Conservation (phyloP, 2,113 vertebrate species). For the Coryphaenoides rupestris region DNA sequence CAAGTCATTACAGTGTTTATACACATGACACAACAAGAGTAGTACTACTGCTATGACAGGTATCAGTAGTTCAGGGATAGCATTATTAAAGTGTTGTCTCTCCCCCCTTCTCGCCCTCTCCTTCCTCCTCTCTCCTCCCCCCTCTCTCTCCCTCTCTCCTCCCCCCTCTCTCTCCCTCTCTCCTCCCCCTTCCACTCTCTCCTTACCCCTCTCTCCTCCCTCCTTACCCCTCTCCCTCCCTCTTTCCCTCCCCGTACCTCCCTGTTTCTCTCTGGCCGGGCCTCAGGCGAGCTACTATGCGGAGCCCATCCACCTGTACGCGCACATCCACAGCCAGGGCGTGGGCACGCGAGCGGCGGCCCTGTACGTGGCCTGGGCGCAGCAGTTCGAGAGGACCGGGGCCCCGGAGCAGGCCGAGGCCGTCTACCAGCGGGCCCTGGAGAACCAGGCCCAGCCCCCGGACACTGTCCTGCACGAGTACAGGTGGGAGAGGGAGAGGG, state of each 20-base stretch:
- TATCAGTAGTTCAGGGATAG: no score
- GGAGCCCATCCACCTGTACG: constrained; percentile 72
- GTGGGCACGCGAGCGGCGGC: constrained; percentile 70
- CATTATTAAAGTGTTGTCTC: no score
- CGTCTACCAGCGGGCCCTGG: constrained; percentile 72
- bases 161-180: no score
- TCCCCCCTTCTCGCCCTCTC: no score
- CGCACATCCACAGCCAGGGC: constrained; percentile 68
- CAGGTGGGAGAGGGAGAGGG: constrained; percentile 60
- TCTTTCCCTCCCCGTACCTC: background rate
- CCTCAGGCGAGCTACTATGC: constrained; percentile 71
- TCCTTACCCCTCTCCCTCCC: no score
- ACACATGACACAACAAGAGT: no score
- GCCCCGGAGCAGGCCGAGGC: constrained; percentile 61
- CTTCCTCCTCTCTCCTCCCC: no score
- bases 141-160: no score
- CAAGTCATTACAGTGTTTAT: no score
- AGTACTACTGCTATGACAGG: no score
- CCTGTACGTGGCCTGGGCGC: constrained; percentile 80
- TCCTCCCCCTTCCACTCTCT: background rate
- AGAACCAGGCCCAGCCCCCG: constrained; percentile 75
- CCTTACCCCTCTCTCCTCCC: no score
- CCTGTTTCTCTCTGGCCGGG: constrained; percentile 11
- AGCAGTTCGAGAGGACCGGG: constrained; percentile 68
- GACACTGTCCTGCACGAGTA: constrained; percentile 71